Percentiles rank a stretch among this genome's conserved stretches.
These are phyloP conservation scores for Romanogobio albipinnatus DNA, from an alignment of 2,113 vertebrate species.

Conservation along the genomic window DNA sequence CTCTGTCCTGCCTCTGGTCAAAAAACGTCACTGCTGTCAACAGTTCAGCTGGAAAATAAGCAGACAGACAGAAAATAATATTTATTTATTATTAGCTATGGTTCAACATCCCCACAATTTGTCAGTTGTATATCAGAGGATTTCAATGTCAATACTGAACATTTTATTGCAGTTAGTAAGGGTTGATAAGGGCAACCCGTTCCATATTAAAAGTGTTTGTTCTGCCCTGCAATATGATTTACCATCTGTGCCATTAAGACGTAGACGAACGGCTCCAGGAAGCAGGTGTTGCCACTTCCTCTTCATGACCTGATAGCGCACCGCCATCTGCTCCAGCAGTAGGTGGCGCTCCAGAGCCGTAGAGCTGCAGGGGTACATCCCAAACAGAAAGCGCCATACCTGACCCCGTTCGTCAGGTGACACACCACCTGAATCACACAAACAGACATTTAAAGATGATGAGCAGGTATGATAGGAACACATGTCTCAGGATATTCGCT, in stretches of 20 bases:
- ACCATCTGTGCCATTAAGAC: conserved; percentile 79
- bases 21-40: conserved; percentile 73
- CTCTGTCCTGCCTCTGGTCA: conserved; percentile 67
- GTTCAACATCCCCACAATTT: neutral
- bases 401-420: conserved; percentile 70
- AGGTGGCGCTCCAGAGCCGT: conserved; percentile 75
- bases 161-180: neutral
- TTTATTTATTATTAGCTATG: neutral
- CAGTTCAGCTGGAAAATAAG: conserved; percentile 69
- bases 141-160: neutral
- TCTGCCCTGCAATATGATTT: conserved; percentile 28
- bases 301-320: conserved; percentile 78
- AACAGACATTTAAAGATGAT: neutral
- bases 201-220: neutral
- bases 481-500: neutral
- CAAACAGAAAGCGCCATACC: conserved; percentile 80
- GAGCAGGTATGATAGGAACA: neutral
- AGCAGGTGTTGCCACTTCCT: conserved; percentile 77
- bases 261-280: conserved; percentile 66
- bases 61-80: neutral
- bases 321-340: conserved; percentile 72
- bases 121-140: neutral
- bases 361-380: conserved; percentile 79
- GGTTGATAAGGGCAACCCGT: neutral
- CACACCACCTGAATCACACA: conserved; percentile 67